Base-by-base conservation (phyloP, 2,888 invertebrate genomes). In the Sminthurinus aureus region DNA sequence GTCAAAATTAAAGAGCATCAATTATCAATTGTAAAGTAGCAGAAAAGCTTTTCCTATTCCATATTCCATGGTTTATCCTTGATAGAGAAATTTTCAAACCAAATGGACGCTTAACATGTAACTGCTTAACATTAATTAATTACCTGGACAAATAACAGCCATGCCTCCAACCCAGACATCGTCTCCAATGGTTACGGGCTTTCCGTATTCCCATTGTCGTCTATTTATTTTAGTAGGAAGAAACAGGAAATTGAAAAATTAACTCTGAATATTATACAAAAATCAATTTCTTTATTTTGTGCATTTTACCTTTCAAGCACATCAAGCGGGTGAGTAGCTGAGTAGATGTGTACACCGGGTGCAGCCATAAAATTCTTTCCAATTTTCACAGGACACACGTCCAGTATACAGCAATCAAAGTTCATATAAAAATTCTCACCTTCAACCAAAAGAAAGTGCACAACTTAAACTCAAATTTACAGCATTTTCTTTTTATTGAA, bases 401-500 rank as follows among this genome's bases (percentile, higher is more conserved):
- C 83, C 26, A 80, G 52, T 20, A 87, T 84, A 18, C 84, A 82
- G 58, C 85, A 87, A 71, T 87, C 86, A 79, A 86, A 87, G 69
- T 87, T 87, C 71, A 87, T 84, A 50, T 85, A 84, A 15, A 85
- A 83, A 26, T 86, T 85, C 51, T 86, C 83, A 67, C 87, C 38
- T 38, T 38, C 3, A 38, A 38, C 6, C 38, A 38, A 38, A 38
- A 38, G 38, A 38, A 6, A 38, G 6, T n/a, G n/a, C n/a, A 38
- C 1, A 38, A 38, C 1, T 38, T 4, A 38, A 38, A 38, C 38
- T 38, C 1, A 38, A 4, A 38, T 38, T 1, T 38, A 38, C 38
- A 38, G 6, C 1, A 38, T 1, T 38, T 38, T 1, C 38, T 38
- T 38, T 38, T 38, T 1, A 38, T 38, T 38, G 38, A 4, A 38